These are phyloP conservation scores for Spodoptera littoralis DNA, from an alignment of 2,888 invertebrate species.

Conservation along the genomic window DNA sequence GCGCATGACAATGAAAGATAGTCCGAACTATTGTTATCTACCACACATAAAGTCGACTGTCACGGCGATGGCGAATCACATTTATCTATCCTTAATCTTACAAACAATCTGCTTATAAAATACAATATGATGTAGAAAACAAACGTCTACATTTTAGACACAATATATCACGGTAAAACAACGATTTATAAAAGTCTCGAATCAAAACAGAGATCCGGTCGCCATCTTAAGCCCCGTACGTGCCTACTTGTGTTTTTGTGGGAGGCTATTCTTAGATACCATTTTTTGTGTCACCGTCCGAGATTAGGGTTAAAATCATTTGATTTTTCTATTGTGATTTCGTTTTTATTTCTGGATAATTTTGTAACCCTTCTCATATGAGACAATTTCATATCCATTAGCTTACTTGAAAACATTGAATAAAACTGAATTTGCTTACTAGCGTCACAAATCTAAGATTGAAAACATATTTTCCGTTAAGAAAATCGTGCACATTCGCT, in stretches of 20 bases:
- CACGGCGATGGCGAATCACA: constrained; percentile 58
- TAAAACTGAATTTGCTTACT: background rate
- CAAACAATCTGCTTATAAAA: constrained; percentile 61
- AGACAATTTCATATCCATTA: background rate
- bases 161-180: constrained; percentile 68
- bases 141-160: constrained; percentile 63
- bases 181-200: constrained; percentile 71
- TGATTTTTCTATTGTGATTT: constrained; percentile 19
- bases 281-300: constrained; percentile 37
- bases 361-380: background rate
- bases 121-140: constrained; percentile 63
- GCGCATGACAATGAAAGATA: constrained; percentile 57
- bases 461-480: constrained; percentile 16
- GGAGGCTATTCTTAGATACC: constrained; percentile 49
- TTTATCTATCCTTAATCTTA: constrained; percentile 58
- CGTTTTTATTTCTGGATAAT: background rate
- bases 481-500: constrained; percentile 35
- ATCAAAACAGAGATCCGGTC: constrained; percentile 67
- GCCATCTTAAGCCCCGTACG: constrained; percentile 58
- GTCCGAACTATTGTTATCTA: constrained; percentile 51
- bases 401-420: constrained; percentile 19
- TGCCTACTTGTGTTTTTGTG: constrained; percentile 57
- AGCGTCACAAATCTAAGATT: constrained; percentile 17
- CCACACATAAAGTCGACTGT: constrained; percentile 50
- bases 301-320: constrained; percentile 36